Conservation (phyloP, 2,888 invertebrate genomes). For the Orchesellides sinensis region DNA sequence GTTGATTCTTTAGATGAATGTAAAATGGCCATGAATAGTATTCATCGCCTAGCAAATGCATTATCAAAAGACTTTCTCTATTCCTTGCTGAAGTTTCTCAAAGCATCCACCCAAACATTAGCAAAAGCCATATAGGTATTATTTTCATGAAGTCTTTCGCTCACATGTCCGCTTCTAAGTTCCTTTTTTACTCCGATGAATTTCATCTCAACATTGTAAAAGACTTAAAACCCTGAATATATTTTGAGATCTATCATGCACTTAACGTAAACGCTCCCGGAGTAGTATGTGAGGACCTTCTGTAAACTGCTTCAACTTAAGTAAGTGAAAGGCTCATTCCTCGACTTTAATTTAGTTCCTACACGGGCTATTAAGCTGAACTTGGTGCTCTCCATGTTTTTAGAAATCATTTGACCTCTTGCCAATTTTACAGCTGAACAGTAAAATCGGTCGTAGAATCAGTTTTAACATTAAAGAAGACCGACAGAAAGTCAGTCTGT, state of each 20-base stretch:
- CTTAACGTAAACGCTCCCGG: not conserved
- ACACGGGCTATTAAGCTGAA: constrained; percentile 62
- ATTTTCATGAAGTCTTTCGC: constrained; percentile 15
- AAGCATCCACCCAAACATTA: not conserved
- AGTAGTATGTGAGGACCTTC: too few species aligned
- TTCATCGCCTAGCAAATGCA: not conserved
- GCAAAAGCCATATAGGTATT: not conserved
- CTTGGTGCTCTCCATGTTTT: constrained; percentile 33
- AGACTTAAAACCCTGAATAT: constrained; percentile 18
- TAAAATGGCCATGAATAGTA: constrained; percentile 4
- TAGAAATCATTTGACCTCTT: constrained; percentile 73
- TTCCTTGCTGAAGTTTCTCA: not conserved
- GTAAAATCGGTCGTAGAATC: constrained; percentile 67
- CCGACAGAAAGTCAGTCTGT: not conserved
- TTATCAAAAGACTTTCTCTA: not conserved
- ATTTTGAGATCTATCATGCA: constrained; percentile 1
- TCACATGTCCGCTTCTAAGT: constrained; percentile 19
- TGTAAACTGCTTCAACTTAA: constrained; percentile 25
- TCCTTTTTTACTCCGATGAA: not conserved
- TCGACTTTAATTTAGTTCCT: constrained; percentile 53
- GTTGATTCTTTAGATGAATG: constrained; percentile 37
- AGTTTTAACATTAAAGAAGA: constrained; percentile 20
- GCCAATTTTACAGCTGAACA: constrained; percentile 73
- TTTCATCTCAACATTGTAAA: not conserved
- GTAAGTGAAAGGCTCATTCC: constrained; percentile 41